A percentile compares a stretch with the other conserved stretches of the same genome.
These are phyloP conservation scores for Drosophila maculinotata DNA, from an alignment of 2,888 invertebrate genomes.

Conservation along the genomic window DNA sequence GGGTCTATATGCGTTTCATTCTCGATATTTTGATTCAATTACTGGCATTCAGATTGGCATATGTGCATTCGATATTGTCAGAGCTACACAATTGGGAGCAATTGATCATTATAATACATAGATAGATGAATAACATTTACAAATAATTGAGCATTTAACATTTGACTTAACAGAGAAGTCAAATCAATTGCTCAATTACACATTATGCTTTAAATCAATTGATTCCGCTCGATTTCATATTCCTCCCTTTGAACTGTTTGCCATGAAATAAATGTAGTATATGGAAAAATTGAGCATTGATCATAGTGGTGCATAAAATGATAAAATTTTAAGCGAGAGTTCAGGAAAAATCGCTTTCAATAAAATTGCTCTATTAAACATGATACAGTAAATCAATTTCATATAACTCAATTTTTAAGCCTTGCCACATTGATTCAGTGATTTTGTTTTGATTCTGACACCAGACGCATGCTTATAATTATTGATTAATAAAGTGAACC, in stretches of 20 bases:
- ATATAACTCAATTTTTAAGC: background rate
- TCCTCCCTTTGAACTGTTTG: too few relatives aligned
- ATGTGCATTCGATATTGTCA: slow-evolving; percentile 22
- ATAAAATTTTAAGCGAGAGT: too few relatives aligned
- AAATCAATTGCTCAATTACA: background rate
- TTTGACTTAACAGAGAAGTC: background rate
- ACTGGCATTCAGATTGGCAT: slow-evolving; percentile 35
- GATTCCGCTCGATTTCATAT: too few relatives aligned
- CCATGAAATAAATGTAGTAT: too few relatives aligned
- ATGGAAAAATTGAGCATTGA: background rate
- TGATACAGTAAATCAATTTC: background rate
- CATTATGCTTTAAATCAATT: too few relatives aligned
- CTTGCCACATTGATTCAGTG: too few relatives aligned
- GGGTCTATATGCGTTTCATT: background rate
- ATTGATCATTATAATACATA: slow-evolving; percentile 7
- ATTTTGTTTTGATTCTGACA: too few relatives aligned
- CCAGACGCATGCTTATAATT: too few relatives aligned
- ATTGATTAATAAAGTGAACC: background rate
- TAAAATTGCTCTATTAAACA: too few relatives aligned
- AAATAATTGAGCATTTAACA: slow-evolving; percentile 16
- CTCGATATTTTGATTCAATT: slow-evolving; percentile 51
- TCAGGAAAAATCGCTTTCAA: too few relatives aligned
- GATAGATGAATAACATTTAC: background rate
- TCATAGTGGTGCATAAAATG: too few relatives aligned
- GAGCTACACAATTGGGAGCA: slow-evolving; percentile 15